Evolutionary conservation across 2,888 invertebrate species (phyloP).

Genomic region (Caenorhabditis sp.): DNA sequence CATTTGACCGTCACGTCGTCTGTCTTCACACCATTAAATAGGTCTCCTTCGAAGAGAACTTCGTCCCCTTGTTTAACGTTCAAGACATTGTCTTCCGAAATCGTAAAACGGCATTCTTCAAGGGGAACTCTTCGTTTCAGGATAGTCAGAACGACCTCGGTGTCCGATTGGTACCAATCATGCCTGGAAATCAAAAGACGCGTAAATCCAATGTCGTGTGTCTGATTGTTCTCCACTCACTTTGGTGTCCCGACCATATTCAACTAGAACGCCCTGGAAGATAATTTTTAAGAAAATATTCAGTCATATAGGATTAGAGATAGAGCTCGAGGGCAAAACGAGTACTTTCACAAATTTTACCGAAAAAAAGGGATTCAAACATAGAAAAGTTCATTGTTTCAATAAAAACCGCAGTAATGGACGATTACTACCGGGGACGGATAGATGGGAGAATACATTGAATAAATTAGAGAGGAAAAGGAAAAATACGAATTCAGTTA

Average conservation of each 20-base stretch:
- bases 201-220: background rate
- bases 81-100: constrained; percentile 83
- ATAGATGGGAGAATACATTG: constrained; percentile 56
- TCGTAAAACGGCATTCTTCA: constrained; percentile 84
- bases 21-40: constrained; percentile 60
- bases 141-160: constrained; percentile 87
- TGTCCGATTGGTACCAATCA: constrained; percentile 84
- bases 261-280: background rate
- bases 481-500: too few species aligned
- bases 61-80: constrained; percentile 86
- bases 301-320: background rate
- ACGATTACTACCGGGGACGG: constrained; percentile 34
- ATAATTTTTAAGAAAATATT: too few species aligned
- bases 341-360: constrained; percentile 2
- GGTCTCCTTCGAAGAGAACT: constrained; percentile 76
- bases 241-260: constrained; percentile 32
- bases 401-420: constrained; percentile 39
- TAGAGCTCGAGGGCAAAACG: background rate
- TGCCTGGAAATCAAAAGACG: constrained; percentile 58
- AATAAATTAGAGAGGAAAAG: constrained; percentile 51
- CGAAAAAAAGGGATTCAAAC: constrained; percentile 14
- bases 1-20: constrained; percentile 60
- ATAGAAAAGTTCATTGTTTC: constrained; percentile 32
- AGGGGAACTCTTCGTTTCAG: constrained; percentile 88
- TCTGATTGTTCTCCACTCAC: constrained; percentile 5